phyloP scores from a whole-genome alignment of 1,140 invertebrate species.

The Pinna nobilis region DNA sequence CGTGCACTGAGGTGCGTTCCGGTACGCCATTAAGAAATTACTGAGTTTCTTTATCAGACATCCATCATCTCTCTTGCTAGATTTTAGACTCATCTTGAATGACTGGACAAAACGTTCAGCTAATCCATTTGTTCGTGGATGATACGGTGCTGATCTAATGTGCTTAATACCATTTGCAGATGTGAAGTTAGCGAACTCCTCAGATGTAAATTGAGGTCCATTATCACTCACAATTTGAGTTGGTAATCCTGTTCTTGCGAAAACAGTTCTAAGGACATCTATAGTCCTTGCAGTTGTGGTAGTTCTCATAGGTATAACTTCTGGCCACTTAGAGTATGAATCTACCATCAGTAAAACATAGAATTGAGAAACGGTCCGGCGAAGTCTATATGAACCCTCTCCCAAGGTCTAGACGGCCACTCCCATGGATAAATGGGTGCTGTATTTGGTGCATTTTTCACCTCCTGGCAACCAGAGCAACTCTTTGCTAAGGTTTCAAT shows the following conservation, averaged over 20 bases:
- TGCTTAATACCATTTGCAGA: conserved; percentile 59
- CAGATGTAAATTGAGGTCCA: conserved; percentile 63
- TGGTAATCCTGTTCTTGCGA: neutral
- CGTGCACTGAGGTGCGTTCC: conserved; percentile 34
- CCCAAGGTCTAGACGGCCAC: conserved; percentile 33
- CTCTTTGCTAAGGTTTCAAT: conserved; percentile 73
- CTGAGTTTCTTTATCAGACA: conserved; percentile 4
- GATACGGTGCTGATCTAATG: conserved; percentile 23
- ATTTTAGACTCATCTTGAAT: conserved; percentile 33
- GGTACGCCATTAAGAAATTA: conserved; percentile 39
- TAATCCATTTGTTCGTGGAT: conserved; percentile 41
- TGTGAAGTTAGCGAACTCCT: conserved; percentile 62
- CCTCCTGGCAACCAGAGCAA: conserved; percentile 73
- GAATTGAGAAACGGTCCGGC: conserved; percentile 48
- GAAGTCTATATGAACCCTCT: conserved; percentile 55
- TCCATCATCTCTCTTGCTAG: conserved; percentile 8
- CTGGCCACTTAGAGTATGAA: conserved; percentile 75
- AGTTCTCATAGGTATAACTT: conserved; percentile 70
- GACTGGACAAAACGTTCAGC: conserved; percentile 44
- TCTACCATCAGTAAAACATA: conserved; percentile 73
- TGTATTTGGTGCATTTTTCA: conserved; percentile 20
- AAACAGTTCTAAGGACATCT: conserved; percentile 4
- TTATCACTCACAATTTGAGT: conserved; percentile 71
- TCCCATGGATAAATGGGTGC: conserved; percentile 50
- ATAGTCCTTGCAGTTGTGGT: conserved; percentile 38